These are phyloP conservation scores for Lysandra coridon DNA, from an alignment of 2,888 invertebrate genomes.

Conservation along the genomic window DNA sequence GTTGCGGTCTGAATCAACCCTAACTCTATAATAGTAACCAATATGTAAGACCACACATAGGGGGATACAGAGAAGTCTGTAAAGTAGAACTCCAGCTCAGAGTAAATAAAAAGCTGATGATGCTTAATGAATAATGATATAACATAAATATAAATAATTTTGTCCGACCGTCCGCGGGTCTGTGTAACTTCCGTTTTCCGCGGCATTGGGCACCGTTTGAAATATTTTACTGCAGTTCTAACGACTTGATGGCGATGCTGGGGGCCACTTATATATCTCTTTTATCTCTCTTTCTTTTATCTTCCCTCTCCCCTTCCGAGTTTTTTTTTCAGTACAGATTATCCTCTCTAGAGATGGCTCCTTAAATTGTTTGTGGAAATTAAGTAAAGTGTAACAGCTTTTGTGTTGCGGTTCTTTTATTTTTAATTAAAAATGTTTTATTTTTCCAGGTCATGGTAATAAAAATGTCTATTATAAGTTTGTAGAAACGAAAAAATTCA, in stretches of 20 bases:
- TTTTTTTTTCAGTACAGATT: slow-evolving; percentile 59
- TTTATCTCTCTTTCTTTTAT: slow-evolving; percentile 76
- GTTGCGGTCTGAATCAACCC: too few species aligned
- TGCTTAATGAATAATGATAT: neutral
- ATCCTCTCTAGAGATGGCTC: slow-evolving; percentile 41
- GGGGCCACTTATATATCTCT: slow-evolving; percentile 80
- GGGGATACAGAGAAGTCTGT: neutral
- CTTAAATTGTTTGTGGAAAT: slow-evolving; percentile 45
- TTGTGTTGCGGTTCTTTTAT: neutral
- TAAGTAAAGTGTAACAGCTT: slow-evolving; percentile 37
- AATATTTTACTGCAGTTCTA: slow-evolving; percentile 80
- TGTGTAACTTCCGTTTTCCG: slow-evolving; percentile 79
- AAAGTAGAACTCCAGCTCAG: neutral
- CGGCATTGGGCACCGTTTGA: slow-evolving; percentile 80
- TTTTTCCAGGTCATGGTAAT: neutral
- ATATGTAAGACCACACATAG: neutral
- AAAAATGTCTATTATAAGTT: neutral
- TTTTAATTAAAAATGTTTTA: neutral
- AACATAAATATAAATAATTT: slow-evolving; percentile 14
- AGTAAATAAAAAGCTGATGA: neutral
- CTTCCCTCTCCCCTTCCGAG: slow-evolving; percentile 65
- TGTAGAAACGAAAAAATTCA: neutral
- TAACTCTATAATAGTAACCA: neutral
- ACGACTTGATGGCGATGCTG: slow-evolving; percentile 79
- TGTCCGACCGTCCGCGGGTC: slow-evolving; percentile 45